Evolutionary conservation across 2,797 vertebrate species (phyloP).

Genomic region (Mormyrus hasselquistii): DNA sequence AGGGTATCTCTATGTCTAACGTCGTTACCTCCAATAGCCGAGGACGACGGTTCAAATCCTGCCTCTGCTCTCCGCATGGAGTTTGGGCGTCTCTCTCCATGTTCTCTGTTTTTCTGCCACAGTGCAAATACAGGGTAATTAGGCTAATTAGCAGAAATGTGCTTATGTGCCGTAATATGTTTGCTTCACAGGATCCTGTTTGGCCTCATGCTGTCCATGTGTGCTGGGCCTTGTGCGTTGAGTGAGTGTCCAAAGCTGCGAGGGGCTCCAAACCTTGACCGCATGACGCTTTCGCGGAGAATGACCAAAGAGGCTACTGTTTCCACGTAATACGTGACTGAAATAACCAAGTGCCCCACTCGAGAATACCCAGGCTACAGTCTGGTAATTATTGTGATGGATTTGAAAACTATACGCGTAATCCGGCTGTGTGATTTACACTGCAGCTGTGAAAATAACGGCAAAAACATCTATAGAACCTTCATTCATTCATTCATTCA

Average conservation of each 20-base stretch:
- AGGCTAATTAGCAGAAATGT: not conserved
- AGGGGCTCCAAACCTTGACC: not conserved
- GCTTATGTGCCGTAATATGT: not conserved
- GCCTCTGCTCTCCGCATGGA: not conserved
- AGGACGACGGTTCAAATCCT: not conserved
- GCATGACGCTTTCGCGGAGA: not conserved
- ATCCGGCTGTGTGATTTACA: not conserved
- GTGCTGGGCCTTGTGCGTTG: not conserved
- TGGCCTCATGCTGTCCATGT: not conserved
- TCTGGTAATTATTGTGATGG: not conserved
- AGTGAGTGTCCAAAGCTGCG: not conserved
- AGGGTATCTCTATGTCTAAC: not conserved
- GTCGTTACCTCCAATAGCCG: not conserved
- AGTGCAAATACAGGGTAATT: not conserved
- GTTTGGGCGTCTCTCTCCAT: not conserved
- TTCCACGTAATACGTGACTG: not conserved
- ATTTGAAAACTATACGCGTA: not conserved
- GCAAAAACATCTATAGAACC: not conserved
- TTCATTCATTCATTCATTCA: too few species aligned
- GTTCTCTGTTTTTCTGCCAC: not conserved
- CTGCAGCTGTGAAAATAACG: not conserved
- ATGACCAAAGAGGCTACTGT: not conserved
- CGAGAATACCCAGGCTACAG: not conserved
- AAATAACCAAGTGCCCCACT: not conserved
- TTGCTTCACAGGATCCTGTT: not conserved